Evolutionary conservation across 1,140 invertebrate genomes (phyloP).

Genomic region (Diorhabda elongata): DNA sequence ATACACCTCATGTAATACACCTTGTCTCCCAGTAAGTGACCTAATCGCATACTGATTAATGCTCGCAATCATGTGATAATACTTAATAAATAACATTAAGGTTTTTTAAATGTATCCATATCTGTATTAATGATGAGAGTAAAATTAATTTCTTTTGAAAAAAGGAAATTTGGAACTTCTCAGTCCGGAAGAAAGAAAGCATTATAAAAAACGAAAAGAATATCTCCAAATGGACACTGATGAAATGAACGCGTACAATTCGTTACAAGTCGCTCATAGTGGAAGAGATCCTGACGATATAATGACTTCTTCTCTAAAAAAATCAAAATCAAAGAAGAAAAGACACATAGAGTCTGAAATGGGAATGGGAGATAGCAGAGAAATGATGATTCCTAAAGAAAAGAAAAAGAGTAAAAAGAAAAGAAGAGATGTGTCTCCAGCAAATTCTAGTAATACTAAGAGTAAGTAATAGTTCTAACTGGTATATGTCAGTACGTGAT

Average conservation of each 20-base stretch:
- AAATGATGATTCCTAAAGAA: slow-evolving; percentile 47
- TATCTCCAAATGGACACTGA: slow-evolving; percentile 40
- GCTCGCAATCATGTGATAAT: too few species aligned
- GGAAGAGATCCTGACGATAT: slow-evolving; percentile 38
- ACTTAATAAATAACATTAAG: too few species aligned
- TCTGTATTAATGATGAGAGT: too few species aligned
- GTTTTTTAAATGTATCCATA: too few species aligned
- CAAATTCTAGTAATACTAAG: slow-evolving; percentile 11
- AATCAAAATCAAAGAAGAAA: slow-evolving; percentile 43
- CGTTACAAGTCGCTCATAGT: slow-evolving; percentile 41
- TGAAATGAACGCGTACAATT: slow-evolving; percentile 44
- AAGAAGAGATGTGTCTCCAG: slow-evolving; percentile 41
- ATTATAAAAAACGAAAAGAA: slow-evolving; percentile 41
- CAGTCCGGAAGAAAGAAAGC: slow-evolving; percentile 45
- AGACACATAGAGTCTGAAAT: slow-evolving; percentile 38
- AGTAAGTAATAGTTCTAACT: not conserved
- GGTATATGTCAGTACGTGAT: too few species aligned
- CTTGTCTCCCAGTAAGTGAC: too few species aligned
- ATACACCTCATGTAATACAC: too few species aligned
- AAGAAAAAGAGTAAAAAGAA: slow-evolving; percentile 46
- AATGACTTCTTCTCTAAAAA: slow-evolving; percentile 34
- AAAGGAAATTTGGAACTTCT: slow-evolving; percentile 43
- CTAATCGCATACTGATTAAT: too few species aligned
- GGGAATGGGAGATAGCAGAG: slow-evolving; percentile 45
- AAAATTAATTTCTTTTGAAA: too few species aligned